Evolutionary conservation across 2,888 invertebrate species (phyloP), one percentile per base, ranked within the genome.

Genomic region (Autographa pulchrina): DNA sequence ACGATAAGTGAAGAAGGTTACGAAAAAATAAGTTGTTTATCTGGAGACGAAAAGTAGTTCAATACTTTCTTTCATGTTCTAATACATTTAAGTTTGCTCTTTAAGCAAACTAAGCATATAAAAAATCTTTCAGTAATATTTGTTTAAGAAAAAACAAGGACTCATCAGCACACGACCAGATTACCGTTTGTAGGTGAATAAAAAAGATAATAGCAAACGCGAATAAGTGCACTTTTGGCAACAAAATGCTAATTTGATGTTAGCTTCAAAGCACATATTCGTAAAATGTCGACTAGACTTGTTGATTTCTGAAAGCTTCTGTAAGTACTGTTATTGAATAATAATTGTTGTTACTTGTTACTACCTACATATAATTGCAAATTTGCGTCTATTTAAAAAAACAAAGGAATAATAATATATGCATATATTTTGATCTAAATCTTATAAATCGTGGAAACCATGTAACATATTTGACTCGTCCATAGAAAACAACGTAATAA

Each of bases 221-320:
- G 70, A 35, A 56, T 54, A 62, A 78, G 68, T 81, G 77, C 77
- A 81, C 79, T 77, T 81, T 60, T 43, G 58, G 65, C 62, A 73
- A 63, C 78, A 78, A 72, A 78, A 77, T 77, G 77, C 82, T 77
- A 77, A 77, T 77, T 81, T 68, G 35, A 81, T 81, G 18, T 67
- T 65, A 58, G 58, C 74, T 73, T 72, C 64, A 31, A 52, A 77
- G 61, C 65, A 71, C 56, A 77, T 76, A 71, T 73, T 20, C 48
- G 25, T 68, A 52, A 52, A 59, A 68, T 67, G 66, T 72, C 70
- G 70, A 56, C 54, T 56, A 20, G 25, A 16, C 63, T 31, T 43
- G 59, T 13, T 20, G 41, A 25, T 43, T 14, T 35, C 64, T 67
- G 56, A 66, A 20, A 25, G 25, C 25, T 25, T 25, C 25, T 56